These are phyloP conservation scores for Drosophila histrio DNA, from an alignment of 2,888 invertebrate species.

Conservation along the genomic window DNA sequence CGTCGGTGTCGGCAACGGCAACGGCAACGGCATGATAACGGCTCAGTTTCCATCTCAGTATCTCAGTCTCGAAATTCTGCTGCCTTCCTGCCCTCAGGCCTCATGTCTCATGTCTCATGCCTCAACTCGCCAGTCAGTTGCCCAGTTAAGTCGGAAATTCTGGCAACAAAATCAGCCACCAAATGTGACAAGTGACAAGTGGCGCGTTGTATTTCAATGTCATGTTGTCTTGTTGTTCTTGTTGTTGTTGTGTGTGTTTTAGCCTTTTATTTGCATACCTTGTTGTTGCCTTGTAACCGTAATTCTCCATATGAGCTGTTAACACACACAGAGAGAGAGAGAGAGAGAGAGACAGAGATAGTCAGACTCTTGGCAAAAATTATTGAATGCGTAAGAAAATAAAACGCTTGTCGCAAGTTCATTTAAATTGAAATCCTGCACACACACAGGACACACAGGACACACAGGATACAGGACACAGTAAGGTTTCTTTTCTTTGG, in stretches of 20 bases:
- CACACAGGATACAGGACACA: not conserved
- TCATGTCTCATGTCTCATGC: conserved; percentile 1
- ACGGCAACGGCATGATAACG: conserved; percentile 61
- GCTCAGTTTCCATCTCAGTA: conserved; percentile 33
- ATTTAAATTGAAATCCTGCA: conserved; percentile 75
- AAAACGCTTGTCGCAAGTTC: conserved; percentile 74
- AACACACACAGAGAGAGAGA: conserved; percentile 3
- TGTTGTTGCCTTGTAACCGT: conserved; percentile 41
- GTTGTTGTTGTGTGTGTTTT: conserved; percentile 18
- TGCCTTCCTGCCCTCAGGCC: not conserved
- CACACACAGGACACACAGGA: conserved; percentile 16
- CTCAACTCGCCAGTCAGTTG: not conserved
- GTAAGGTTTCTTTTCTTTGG: conserved; percentile 13
- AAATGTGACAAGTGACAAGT: conserved; percentile 80
- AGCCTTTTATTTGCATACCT: conserved; percentile 53
- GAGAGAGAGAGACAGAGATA: not conserved
- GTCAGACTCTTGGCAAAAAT: conserved; percentile 25
- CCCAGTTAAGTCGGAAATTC: conserved; percentile 29
- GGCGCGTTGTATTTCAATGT: conserved; percentile 74
- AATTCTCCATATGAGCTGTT: conserved; percentile 73
- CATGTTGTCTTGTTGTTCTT: too few species aligned
- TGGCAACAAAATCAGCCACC: conserved; percentile 65
- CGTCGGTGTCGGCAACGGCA: conserved; percentile 42
- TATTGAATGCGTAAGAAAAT: conserved; percentile 73
- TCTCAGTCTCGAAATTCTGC: conserved; percentile 24